Evolutionary conservation across 2,888 invertebrate genomes (phyloP), one percentile per base, ranked within the genome.

Genomic region (Xestia xanthographa): DNA sequence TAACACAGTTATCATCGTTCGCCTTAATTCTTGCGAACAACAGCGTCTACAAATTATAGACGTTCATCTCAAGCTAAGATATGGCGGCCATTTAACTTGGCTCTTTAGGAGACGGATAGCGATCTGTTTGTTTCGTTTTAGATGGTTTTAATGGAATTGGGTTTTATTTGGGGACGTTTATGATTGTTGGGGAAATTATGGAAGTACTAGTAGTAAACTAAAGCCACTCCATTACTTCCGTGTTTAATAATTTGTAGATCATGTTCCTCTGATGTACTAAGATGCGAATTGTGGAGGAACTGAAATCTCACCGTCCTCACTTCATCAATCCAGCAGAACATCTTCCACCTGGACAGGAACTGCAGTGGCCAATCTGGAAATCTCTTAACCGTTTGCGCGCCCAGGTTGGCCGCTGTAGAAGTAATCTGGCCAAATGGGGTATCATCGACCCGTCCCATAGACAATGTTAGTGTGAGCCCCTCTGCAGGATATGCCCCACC

Each of bases 31-130:
- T 70, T 45, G 17, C 14, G 62, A 83, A 82, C 71, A 83, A 85
- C 68, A 62, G 48, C 75, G 50, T 77, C 73, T 83, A 85, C 85
- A 82, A 85, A 83, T 85, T 84, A 79, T 79, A 63, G 68, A 50
- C 63, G 69, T 75, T 75, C 72, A 72, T 84, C 72, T 77, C 48
- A 58, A 72, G 75, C 65, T 56, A 75, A 76, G 79, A 75, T 85
- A 72, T 60, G 43, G 66, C 41, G 26, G 58, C 60, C 68, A 79
- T 85, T 85, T 80, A 79, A 85, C 53, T 85, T 83, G 73, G 53
- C 72, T 72, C 71, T 77, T 71, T 60, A 73, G 22, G 68, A 79
- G 68, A 85, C 58, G 77, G 72, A 80, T 80, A 73, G 50, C 45
- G 41, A 86, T 83, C 83, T 80, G 65, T 75, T 83, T 85, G 85